phyloP scores from a whole-genome alignment of 2,888 invertebrate species.

The Oasisia sp. region DNA sequence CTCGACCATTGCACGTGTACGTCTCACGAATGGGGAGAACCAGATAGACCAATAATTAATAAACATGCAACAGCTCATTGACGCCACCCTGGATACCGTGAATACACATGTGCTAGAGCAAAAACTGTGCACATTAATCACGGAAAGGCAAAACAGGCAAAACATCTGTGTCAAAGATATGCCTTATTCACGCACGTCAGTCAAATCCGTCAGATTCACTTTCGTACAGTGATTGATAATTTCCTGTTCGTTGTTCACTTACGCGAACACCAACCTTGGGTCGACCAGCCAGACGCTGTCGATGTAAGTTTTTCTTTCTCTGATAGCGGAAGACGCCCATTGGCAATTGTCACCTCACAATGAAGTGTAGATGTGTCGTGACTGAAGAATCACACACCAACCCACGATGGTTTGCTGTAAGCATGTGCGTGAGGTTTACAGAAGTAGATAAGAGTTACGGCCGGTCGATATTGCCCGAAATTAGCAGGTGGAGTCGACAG shows the following conservation, averaged over 20 bases:
- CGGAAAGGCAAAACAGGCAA: not conserved
- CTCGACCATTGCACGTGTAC: not conserved
- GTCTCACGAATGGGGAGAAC: not conserved
- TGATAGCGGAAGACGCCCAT: not conserved
- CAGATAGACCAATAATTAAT: not conserved
- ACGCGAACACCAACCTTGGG: not conserved
- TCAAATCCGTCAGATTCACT: not conserved
- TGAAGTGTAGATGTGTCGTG: not conserved
- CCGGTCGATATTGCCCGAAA: no score
- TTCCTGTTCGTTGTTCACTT: not conserved
- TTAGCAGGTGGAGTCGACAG: no score
- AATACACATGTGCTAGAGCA: not conserved
- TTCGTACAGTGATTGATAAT: not conserved
- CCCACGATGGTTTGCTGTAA: not conserved
- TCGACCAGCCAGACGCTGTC: not conserved
- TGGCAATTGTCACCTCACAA: not conserved
- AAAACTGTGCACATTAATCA: not conserved
- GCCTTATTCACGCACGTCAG: not conserved
- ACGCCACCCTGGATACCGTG: not conserved
- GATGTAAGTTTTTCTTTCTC: not conserved
- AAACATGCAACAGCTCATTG: not conserved
- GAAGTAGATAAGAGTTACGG: no score
- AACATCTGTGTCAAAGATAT: not conserved
- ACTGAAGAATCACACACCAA: not conserved
- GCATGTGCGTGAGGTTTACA: no score